These are phyloP conservation scores for Nestor notabilis DNA, from an alignment of 2,113 vertebrate species.

Conservation along the genomic window DNA sequence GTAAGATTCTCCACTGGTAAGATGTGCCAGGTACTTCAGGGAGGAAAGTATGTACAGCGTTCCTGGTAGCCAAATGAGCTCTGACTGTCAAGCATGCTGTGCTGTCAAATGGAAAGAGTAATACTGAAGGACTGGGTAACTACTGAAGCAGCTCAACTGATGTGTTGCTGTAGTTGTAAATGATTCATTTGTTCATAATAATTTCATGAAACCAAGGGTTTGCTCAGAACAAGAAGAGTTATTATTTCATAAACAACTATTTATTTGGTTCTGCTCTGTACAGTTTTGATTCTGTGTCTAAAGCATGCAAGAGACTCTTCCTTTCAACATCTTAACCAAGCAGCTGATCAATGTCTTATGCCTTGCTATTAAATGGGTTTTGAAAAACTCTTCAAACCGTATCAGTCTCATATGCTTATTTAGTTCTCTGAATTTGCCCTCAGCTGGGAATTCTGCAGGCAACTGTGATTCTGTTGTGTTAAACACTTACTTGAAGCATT, in stretches of 20 bases:
- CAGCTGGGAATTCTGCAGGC: slow-evolving; percentile 76
- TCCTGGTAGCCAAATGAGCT: neutral
- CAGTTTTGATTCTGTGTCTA: neutral
- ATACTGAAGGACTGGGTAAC: neutral
- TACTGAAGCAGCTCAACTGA: neutral
- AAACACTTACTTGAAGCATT: slow-evolving; percentile 71
- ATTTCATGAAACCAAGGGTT: neutral
- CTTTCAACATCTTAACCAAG: slow-evolving; percentile 58
- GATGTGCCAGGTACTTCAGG: neutral
- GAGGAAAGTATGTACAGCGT: neutral
- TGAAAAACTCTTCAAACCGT: slow-evolving; percentile 80
- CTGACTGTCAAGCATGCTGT: neutral
- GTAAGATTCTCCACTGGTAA: neutral
- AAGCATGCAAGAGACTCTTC: slow-evolving; percentile 19
- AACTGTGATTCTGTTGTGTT: slow-evolving; percentile 73
- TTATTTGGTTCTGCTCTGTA: neutral
- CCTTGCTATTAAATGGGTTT: slow-evolving; percentile 77
- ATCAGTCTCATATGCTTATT: slow-evolving; percentile 79
- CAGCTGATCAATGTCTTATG: slow-evolving; percentile 73
- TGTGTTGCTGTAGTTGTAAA: neutral
- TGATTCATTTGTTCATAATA: neutral
- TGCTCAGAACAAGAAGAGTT: neutral
- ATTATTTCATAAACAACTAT: slow-evolving; percentile 16
- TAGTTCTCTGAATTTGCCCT: slow-evolving; percentile 72
- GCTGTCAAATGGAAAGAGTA: neutral